Percentiles rank a stretch among this genome's conserved stretches.
phyloP scores from a whole-genome alignment of 1,140 invertebrate genomes.

The Patella vulgata region DNA sequence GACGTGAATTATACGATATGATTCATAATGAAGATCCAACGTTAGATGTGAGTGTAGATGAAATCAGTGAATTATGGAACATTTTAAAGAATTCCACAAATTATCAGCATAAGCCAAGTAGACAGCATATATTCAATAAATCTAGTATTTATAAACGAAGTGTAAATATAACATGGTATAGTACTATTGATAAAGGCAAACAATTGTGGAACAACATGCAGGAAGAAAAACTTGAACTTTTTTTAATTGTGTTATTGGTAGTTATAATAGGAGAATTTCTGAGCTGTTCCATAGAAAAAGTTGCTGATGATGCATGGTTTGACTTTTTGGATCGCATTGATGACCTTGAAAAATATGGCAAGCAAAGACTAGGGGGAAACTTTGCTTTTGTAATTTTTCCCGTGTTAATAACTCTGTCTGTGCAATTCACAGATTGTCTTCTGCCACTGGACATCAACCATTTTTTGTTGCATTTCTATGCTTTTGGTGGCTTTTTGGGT shows the following conservation, averaged over 20 bases:
- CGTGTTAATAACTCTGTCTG: constrained; percentile 43
- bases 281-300: constrained; percentile 55
- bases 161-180: too few relatives aligned
- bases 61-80: too few relatives aligned
- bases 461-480: constrained; percentile 59
- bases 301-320: constrained; percentile 64
- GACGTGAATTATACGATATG: too few relatives aligned
- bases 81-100: too few relatives aligned
- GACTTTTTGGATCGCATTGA: constrained; percentile 63
- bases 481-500: constrained; percentile 52
- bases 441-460: constrained; percentile 51
- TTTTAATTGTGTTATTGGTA: constrained; percentile 48
- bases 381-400: constrained; percentile 55
- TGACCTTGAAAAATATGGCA: constrained; percentile 62
- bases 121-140: too few relatives aligned
- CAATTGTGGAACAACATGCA: constrained; percentile 14
- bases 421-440: constrained; percentile 56
- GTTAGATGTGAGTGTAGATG: too few relatives aligned
- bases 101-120: too few relatives aligned
- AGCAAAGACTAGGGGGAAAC: constrained; percentile 56
- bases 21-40: too few relatives aligned
- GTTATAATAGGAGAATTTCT: constrained; percentile 56
- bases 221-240: constrained; percentile 34
- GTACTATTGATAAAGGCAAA: too few relatives aligned
- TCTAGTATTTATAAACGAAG: too few relatives aligned